These are phyloP conservation scores for Vombatus ursinus DNA, from an alignment of 2,113 vertebrate species.

Conservation along the genomic window DNA sequence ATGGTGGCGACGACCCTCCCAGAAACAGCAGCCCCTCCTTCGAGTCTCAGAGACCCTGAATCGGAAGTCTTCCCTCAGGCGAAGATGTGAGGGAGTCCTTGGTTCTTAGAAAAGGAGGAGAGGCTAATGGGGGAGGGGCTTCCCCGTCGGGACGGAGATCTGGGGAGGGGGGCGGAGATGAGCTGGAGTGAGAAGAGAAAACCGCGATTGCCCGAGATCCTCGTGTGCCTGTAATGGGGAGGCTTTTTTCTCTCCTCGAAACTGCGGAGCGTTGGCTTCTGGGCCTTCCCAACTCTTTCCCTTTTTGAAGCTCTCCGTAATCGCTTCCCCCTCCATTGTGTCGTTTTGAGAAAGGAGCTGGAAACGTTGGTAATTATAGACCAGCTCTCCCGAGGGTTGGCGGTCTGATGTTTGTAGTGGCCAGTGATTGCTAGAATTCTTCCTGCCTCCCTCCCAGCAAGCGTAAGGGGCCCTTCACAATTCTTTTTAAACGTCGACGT, in stretches of 20 bases:
- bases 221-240: too few relatives aligned
- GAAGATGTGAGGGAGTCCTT: background rate
- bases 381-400: background rate
- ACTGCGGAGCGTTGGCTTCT: background rate
- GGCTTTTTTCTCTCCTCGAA: background rate
- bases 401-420: background rate
- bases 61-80: background rate
- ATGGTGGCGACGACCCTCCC: background rate
- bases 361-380: background rate
- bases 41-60: background rate
- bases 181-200: too few relatives aligned
- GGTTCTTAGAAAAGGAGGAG: background rate
- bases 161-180: background rate
- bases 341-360: background rate
- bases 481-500: slow-evolving; percentile 31
- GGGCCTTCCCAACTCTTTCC: background rate
- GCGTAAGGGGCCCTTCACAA: background rate
- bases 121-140: background rate
- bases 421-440: background rate
- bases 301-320: background rate
- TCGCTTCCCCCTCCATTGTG: background rate
- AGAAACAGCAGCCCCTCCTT: background rate
- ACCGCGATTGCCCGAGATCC: too few relatives aligned
- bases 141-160: background rate
- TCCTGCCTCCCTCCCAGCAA: background rate